Conservation (phyloP, 2,888 invertebrate species). For the Tinea pellionella region DNA sequence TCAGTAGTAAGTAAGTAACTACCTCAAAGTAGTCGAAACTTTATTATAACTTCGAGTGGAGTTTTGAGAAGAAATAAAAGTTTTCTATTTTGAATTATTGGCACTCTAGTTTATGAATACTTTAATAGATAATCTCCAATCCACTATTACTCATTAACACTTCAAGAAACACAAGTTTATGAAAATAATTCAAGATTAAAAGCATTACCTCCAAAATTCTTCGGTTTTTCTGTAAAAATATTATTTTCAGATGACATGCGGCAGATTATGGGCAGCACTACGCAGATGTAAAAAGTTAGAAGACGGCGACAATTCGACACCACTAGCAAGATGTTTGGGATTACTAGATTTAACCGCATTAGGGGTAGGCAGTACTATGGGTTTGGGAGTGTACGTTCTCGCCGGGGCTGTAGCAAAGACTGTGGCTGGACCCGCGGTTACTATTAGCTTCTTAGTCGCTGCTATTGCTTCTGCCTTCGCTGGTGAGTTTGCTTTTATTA, state of each 20-base stretch:
- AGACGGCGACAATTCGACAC: constrained; percentile 43
- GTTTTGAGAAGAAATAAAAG: no score
- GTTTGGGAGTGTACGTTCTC: constrained; percentile 94
- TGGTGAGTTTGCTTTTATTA: constrained; percentile 62
- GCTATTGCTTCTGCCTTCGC: constrained; percentile 94
- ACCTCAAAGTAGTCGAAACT: no score
- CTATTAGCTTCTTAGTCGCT: constrained; percentile 90
- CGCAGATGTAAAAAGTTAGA: constrained; percentile 61
- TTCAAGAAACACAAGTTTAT: no score
- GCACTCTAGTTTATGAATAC: no score
- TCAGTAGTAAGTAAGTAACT: no score
- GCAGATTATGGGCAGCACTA: constrained; percentile 35
- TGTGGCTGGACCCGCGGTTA: constrained; percentile 91
- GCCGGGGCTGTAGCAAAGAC: constrained; percentile 90
- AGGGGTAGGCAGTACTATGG: constrained; percentile 89
- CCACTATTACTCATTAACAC: no score
- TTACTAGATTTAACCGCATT: constrained; percentile 88
- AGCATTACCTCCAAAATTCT: no score
- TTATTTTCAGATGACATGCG: constrained; percentile 44
- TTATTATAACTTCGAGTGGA: no score
- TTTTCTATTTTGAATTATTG: no score
- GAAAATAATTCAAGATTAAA: no score
- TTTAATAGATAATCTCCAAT: no score
- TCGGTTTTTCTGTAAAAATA: no score
- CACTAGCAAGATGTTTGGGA: constrained; percentile 76